Base-by-base conservation (phyloP, 2,797 vertebrate genomes). In the Trematomus bernacchii region DNA sequence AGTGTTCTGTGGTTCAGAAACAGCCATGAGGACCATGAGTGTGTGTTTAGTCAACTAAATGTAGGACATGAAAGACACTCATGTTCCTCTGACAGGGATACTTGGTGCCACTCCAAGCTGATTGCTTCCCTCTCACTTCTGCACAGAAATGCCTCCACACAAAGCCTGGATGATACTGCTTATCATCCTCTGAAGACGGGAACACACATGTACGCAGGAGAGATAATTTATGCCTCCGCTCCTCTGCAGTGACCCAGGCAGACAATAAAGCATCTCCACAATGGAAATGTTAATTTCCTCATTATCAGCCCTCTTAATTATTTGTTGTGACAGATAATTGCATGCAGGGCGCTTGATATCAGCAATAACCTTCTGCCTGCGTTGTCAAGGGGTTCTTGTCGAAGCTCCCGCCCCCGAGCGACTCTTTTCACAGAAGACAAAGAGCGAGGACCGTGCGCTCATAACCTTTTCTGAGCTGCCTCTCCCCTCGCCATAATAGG, bases 321-420 rank as follows among this genome's bases (percentile, higher is more conserved):
- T 98, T 99, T 99, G 97, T 98, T 98, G 97, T 96, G 95, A 93
- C 95, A 97, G 97, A 98, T 98, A 97, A 98, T 97, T 98, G 97
- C 96, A 96, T 93, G 96, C 96, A 94, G 96, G 93, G 93, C 93
- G 93, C 96, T 96, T 96, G 96, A 96, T 98, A 99, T 99, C 97
- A 97, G 97, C 97, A 97, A 97, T 98, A 98, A 98, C 97, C 97
- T 98, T 98, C 97, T 98, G 97, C 96, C 96, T 97, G 96, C 87
- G 94, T 96, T 97, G 95, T 97, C 97, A 94, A 95, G 96, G 95
- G 97, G 89, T 96, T 95, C 96, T 97, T 97, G 96, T 97, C 93
- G 96, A 95, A 80, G 91, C 78, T 66, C 83, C 79, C 86, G 51
- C 87, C 96, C 96, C 94, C 86, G 94, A 96, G 95, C 94, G 83